Conservation (phyloP, 2,888 invertebrate species). For the Cyrtodaria siliqua region DNA sequence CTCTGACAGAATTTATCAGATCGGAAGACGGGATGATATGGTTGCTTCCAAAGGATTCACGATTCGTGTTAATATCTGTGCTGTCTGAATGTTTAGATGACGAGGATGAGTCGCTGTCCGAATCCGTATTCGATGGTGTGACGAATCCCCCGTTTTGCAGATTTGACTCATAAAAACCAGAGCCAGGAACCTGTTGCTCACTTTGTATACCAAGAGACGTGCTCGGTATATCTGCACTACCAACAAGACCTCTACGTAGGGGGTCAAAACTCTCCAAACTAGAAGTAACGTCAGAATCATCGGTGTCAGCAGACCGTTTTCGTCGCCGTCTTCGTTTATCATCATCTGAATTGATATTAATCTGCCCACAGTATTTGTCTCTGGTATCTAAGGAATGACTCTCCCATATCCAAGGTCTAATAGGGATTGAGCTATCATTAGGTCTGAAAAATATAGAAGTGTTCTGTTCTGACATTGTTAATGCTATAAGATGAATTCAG, state of each 20-base stretch:
- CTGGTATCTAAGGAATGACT: not conserved
- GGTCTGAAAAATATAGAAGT: constrained; percentile 18
- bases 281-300: constrained; percentile 20
- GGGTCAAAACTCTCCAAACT: constrained; percentile 38
- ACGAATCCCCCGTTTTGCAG: constrained; percentile 46
- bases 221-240: constrained; percentile 35
- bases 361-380: constrained; percentile 40
- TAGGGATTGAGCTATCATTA: constrained; percentile 1
- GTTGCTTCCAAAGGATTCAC: too few species aligned
- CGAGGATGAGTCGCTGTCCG: constrained; percentile 11
- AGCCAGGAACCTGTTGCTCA: constrained; percentile 44
- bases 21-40: not conserved
- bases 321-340: constrained; percentile 19
- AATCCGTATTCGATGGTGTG: constrained; percentile 31
- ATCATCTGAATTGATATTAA: constrained; percentile 33
- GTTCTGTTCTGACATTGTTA: too few species aligned
- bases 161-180: constrained; percentile 39
- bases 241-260: constrained; percentile 38
- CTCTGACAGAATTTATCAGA: constrained; percentile 1
- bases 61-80: too few species aligned
- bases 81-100: constrained; percentile 5
- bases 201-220: constrained; percentile 44
- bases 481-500: too few species aligned
- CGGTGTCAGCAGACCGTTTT: constrained; percentile 40
- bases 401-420: constrained; percentile 56